phyloP scores from a whole-genome alignment of 2,113 vertebrate genomes.

The Pedetes capensis region DNA sequence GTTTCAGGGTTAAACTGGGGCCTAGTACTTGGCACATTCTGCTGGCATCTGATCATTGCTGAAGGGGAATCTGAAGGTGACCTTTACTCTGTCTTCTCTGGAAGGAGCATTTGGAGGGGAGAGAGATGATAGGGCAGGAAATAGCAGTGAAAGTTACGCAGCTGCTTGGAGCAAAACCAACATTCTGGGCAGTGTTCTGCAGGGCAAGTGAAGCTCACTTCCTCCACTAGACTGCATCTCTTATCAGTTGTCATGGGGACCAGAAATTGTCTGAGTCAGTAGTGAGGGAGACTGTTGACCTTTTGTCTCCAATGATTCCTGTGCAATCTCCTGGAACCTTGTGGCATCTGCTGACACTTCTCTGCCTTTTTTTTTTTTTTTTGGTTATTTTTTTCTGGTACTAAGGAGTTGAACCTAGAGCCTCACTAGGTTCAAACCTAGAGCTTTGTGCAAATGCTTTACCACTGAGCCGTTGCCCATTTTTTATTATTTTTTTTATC shows the following conservation, averaged over 20 bases:
- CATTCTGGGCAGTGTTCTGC: not conserved
- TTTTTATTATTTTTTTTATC: no score
- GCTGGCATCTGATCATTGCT: not conserved
- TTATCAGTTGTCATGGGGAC: not conserved
- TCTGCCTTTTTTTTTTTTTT: no score
- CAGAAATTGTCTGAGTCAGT: not conserved
- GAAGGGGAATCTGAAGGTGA: not conserved
- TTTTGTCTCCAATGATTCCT: not conserved
- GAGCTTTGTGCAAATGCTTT: no score
- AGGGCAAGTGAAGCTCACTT: not conserved
- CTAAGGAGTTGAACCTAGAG: no score
- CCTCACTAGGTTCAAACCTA: no score
- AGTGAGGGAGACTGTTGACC: not conserved
- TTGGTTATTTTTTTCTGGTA: no score
- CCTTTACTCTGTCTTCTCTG: not conserved
- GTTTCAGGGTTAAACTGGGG: not conserved
- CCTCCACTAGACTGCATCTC: not conserved
- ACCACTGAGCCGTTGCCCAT: no score
- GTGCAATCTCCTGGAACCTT: not conserved
- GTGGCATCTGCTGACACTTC: not conserved
- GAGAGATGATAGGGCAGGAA: not conserved
- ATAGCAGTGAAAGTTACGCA: not conserved
- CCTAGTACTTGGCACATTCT: rapidly evolving
- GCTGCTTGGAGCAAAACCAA: not conserved
- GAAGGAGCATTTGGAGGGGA: not conserved